phyloP scores from a whole-genome alignment of 2,113 vertebrate genomes.

The Nanorana parkeri region DNA sequence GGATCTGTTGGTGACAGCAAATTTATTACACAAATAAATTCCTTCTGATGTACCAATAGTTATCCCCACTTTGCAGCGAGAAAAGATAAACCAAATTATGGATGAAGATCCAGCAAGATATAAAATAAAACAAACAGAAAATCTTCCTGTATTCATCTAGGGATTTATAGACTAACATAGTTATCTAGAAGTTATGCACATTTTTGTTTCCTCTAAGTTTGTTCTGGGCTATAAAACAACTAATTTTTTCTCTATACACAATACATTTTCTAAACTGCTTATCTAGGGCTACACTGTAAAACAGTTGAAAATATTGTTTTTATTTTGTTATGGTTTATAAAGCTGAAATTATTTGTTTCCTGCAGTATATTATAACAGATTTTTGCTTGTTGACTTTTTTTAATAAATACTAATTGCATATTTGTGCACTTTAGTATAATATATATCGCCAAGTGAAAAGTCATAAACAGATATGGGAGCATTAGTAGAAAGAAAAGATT shows the following conservation, averaged over 20 bases:
- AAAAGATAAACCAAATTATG: constrained; percentile 48
- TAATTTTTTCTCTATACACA: constrained; percentile 25
- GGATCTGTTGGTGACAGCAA: constrained; percentile 42
- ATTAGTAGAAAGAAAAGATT: too few relatives aligned
- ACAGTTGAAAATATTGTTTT: constrained; percentile 12
- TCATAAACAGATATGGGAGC: too few relatives aligned
- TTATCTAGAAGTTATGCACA: constrained; percentile 34
- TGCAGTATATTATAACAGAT: neutral
- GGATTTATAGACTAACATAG: constrained; percentile 26
- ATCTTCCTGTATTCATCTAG: constrained; percentile 22
- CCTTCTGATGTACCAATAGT: constrained; percentile 44
- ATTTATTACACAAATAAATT: constrained; percentile 49
- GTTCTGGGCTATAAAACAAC: constrained; percentile 29
- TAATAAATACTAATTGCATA: constrained; percentile 8
- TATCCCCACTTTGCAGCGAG: constrained; percentile 36
- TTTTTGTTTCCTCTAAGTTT: constrained; percentile 15
- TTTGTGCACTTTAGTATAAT: neutral
- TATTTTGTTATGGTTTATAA: constrained; percentile 20
- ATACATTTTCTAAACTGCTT: constrained; percentile 37
- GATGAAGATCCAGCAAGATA: constrained; percentile 34
- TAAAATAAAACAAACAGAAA: constrained; percentile 40
- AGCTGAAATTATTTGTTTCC: neutral
- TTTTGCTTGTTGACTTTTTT: constrained; percentile 13
- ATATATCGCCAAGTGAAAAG: too few relatives aligned
- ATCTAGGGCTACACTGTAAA: neutral